These are phyloP conservation scores for Hipparchia sbordonii DNA, from an alignment of 2,888 invertebrate species.

Conservation along the genomic window DNA sequence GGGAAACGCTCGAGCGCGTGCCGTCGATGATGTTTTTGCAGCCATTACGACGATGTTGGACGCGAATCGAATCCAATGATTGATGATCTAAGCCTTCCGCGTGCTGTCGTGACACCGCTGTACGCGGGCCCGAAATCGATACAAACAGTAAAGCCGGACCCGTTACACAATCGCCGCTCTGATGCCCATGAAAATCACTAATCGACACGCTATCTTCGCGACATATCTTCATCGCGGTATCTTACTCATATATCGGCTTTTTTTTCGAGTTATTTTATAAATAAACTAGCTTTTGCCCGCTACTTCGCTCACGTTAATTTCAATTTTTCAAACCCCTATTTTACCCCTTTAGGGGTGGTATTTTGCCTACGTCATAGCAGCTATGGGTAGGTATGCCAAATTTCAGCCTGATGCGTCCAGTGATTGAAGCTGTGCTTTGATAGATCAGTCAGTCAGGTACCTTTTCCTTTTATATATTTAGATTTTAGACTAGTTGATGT, in stretches of 20 bases:
- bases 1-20: slow-evolving; percentile 55
- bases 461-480: too few relatives aligned
- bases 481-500: too few relatives aligned
- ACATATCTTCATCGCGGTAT: background rate
- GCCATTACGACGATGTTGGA: slow-evolving; percentile 53
- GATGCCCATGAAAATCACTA: slow-evolving; percentile 53
- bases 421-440: too few relatives aligned
- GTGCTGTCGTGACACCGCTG: slow-evolving; percentile 58
- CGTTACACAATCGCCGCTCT: slow-evolving; percentile 68
- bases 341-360: too few relatives aligned
- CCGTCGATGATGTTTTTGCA: slow-evolving; percentile 58
- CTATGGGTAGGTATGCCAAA: too few relatives aligned
- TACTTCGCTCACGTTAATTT: too few relatives aligned
- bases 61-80: slow-evolving; percentile 67
- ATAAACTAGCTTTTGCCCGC: too few relatives aligned
- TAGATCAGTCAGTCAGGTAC: too few relatives aligned
- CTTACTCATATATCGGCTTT: background rate
- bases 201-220: slow-evolving; percentile 28
- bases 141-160: slow-evolving; percentile 61
- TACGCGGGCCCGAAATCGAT: slow-evolving; percentile 60
- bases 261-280: background rate
- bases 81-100: slow-evolving; percentile 70
- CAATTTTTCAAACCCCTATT: too few relatives aligned
- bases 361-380: too few relatives aligned
- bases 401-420: too few relatives aligned